A percentile compares a stretch with the other conserved stretches of the same genome.
Conservation (phyloP, 2,113 vertebrate species). For the Hoplias malabaricus region DNA sequence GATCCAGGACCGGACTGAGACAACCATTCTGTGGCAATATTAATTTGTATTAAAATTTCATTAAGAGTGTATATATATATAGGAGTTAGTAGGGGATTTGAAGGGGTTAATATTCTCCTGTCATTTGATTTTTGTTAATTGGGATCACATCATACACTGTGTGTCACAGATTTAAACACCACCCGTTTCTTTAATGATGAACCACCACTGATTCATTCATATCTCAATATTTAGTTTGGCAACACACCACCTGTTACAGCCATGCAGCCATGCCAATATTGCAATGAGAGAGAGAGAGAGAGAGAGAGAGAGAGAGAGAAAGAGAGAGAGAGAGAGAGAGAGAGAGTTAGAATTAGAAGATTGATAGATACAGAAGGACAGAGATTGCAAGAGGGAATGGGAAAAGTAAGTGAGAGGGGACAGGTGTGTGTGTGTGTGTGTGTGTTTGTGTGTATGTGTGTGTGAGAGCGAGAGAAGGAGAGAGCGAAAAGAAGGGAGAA, state of each 20-base stretch:
- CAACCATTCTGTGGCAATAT: no score
- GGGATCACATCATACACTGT: background rate
- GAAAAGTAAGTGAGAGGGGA: no score
- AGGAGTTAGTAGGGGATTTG: no score
- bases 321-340: background rate
- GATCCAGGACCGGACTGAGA: no score
- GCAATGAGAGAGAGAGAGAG: background rate
- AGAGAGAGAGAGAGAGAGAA: background rate
- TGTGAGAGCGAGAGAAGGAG: no score
- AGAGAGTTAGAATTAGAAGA: background rate
- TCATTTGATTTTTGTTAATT: background rate
- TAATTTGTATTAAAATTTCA: no score
- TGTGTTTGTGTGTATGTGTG: no score
- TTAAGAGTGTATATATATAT: no score
- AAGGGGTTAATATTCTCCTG: background rate
- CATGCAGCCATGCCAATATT: background rate
- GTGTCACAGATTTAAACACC: background rate
- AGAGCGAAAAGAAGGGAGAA: no score
- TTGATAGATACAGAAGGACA: no score
- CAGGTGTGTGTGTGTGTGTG: no score
- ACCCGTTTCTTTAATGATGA: background rate
- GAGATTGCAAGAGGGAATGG: no score
- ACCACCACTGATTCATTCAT: background rate
- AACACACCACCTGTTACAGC: background rate
- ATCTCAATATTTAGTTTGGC: background rate